Evolutionary conservation across 2,113 vertebrate species (phyloP).

Genomic region (Pyxicephalus adspersus): DNA sequence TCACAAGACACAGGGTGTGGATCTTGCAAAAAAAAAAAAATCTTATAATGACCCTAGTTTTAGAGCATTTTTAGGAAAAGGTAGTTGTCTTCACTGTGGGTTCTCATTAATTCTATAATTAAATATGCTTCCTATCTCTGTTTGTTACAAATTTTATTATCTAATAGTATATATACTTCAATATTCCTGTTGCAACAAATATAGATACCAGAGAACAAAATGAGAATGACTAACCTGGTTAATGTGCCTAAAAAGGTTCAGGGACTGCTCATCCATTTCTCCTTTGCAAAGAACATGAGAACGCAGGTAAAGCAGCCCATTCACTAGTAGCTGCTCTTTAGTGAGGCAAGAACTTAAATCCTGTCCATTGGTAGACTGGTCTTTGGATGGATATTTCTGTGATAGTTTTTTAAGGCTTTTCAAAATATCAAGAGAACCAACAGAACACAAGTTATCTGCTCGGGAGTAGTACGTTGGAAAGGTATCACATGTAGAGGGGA

Average conservation of each 20-base stretch:
- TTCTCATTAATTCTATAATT: too few species aligned
- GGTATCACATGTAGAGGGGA: conserved; percentile 76
- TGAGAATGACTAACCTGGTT: conserved; percentile 78
- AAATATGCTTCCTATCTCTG: too few species aligned
- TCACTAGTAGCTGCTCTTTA: conserved; percentile 81
- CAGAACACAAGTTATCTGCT: conserved; percentile 87
- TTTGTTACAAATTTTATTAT: too few species aligned
- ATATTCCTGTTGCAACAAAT: too few species aligned
- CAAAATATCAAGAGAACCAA: conserved; percentile 78
- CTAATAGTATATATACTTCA: too few species aligned
- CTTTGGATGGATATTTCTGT: conserved; percentile 65
- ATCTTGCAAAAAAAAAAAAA: too few species aligned
- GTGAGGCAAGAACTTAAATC: conserved; percentile 65
- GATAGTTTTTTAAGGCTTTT: conserved; percentile 76
- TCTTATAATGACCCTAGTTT: too few species aligned
- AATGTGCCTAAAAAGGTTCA: conserved; percentile 87
- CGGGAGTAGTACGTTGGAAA: conserved; percentile 82
- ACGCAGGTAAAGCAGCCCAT: conserved; percentile 82
- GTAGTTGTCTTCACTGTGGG: too few species aligned
- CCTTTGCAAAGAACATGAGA: conserved; percentile 81
- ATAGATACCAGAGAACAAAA: neutral
- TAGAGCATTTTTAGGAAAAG: too few species aligned
- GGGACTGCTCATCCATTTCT: conserved; percentile 78
- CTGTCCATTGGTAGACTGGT: conserved; percentile 52
- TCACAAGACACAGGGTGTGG: too few species aligned